A percentile compares a stretch with the other conserved stretches of the same genome.
These are phyloP conservation scores for Cristatella mucedo DNA, from an alignment of 2,888 invertebrate genomes.

Conservation along the genomic window DNA sequence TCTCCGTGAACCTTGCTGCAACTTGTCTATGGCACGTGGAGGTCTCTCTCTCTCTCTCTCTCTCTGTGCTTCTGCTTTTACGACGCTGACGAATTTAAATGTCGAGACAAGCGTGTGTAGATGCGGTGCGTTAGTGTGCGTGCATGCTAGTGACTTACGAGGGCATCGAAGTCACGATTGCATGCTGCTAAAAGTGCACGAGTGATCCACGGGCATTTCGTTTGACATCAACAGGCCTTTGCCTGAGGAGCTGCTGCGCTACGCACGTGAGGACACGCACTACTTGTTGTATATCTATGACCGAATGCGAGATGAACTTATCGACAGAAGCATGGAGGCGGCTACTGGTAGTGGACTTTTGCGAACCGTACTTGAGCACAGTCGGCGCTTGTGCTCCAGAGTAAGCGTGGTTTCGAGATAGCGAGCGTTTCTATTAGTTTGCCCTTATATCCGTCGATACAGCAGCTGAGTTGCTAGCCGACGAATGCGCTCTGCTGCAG, in stretches of 20 bases:
- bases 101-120: no score
- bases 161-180: background rate
- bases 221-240: slow-evolving; percentile 51
- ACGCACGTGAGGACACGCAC: slow-evolving; percentile 87
- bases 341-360: slow-evolving; percentile 53
- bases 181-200: background rate
- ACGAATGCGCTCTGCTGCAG: slow-evolving; percentile 34
- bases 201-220: background rate
- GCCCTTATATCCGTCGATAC: background rate
- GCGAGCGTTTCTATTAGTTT: no score
- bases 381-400: slow-evolving; percentile 57
- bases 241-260: slow-evolving; percentile 57
- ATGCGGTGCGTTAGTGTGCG: no score
- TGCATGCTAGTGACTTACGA: background rate
- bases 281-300: slow-evolving; percentile 79
- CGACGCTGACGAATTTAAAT: no score
- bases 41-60: no score
- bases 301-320: slow-evolving; percentile 55
- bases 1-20: no score
- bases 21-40: no score
- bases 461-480: background rate
- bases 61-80: no score
- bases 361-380: slow-evolving; percentile 53
- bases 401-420: no score
- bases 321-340: slow-evolving; percentile 47